phyloP scores from a whole-genome alignment of 2,113 vertebrate genomes.

The Illadopsis cleaveri region DNA sequence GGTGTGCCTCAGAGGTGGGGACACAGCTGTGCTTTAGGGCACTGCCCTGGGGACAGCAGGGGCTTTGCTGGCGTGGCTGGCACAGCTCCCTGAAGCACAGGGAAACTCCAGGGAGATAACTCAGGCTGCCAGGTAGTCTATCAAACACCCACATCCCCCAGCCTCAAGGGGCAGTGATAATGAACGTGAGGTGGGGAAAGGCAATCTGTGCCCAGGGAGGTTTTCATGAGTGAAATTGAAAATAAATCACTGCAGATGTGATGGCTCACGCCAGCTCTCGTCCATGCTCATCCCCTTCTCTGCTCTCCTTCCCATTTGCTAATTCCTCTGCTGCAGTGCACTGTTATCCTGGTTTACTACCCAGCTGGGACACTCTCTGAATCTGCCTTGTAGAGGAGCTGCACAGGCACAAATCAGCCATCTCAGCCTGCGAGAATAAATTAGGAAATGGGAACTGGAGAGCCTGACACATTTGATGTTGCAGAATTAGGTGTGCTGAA shows the following conservation, averaged over 20 bases:
- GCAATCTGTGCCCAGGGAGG: not conserved
- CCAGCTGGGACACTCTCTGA: not conserved
- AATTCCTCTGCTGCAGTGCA: not conserved
- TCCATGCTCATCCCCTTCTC: not conserved
- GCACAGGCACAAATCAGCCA: not conserved
- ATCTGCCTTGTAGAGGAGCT: not conserved
- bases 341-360: not conserved
- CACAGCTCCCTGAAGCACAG: not conserved
- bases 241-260: not conserved
- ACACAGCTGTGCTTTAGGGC: not conserved
- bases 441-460: not conserved
- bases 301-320: not conserved
- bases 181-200: not conserved
- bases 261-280: not conserved
- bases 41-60: no score
- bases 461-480: not conserved
- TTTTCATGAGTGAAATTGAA: conserved; percentile 23
- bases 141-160: not conserved
- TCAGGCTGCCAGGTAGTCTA: not conserved
- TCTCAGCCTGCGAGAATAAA: not conserved
- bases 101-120: not conserved
- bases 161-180: not conserved
- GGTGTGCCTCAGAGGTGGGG: not conserved
- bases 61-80: not conserved
- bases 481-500: not conserved